Evolutionary conservation across 2,113 vertebrate genomes (phyloP).

Genomic region (Paramormyrops kingsleyae): DNA sequence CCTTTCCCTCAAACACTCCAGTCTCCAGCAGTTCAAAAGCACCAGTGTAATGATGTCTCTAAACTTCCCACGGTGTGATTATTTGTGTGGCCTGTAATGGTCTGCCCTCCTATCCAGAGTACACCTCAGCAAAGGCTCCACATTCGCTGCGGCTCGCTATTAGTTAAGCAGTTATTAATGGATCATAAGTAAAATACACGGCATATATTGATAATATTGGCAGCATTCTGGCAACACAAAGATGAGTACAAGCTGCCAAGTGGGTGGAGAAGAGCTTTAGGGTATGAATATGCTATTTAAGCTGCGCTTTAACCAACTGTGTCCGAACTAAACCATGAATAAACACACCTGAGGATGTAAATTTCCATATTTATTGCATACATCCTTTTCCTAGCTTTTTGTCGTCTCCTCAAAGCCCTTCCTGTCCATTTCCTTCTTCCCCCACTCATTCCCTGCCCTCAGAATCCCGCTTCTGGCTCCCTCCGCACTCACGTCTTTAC

Average conservation of each 20-base stretch:
- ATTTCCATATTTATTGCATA: background rate
- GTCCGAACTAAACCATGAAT: background rate
- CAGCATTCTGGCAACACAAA: background rate
- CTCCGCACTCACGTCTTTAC: slow-evolving; percentile 72
- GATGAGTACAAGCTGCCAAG: background rate
- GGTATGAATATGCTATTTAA: background rate
- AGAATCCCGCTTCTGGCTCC: background rate
- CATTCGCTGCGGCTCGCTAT: background rate
- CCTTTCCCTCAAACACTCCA: background rate
- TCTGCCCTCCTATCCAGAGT: background rate
- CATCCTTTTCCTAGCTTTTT: background rate
- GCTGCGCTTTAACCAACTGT: background rate
- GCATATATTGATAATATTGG: background rate
- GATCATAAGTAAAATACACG: background rate
- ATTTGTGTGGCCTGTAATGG: background rate
- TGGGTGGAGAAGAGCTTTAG: background rate
- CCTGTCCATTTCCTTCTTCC: background rate
- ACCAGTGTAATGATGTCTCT: background rate
- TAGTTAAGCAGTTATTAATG: background rate
- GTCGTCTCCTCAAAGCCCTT: background rate
- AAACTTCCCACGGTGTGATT: background rate
- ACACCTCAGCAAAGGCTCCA: background rate
- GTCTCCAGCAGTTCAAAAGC: background rate
- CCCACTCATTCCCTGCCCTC: background rate
- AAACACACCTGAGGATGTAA: background rate